Conservation (phyloP, 2,113 vertebrate species). For the Tenebrosternarchus preto region DNA sequence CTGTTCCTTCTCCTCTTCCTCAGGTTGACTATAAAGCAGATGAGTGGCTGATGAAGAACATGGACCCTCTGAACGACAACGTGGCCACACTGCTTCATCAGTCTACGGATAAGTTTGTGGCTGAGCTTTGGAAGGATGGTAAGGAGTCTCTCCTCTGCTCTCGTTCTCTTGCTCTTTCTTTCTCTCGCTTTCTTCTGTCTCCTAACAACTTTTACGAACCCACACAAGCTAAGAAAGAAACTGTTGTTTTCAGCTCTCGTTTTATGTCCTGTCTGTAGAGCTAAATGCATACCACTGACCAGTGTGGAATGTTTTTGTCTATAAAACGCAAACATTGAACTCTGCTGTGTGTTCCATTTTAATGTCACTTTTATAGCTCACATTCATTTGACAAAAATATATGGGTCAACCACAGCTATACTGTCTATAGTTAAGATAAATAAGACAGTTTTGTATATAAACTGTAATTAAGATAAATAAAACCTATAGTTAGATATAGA, state of each 20-base stretch:
- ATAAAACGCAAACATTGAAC: neutral
- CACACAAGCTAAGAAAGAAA: constrained; percentile 34
- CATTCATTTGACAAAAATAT: too few relatives aligned
- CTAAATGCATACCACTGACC: neutral
- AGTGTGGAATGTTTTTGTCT: neutral
- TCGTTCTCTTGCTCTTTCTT: too few relatives aligned
- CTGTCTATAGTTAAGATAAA: too few relatives aligned
- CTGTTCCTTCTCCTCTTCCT: neutral
- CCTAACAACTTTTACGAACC: too few relatives aligned
- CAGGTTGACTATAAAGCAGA: constrained; percentile 99
- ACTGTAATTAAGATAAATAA: too few relatives aligned
- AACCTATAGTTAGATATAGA: too few relatives aligned
- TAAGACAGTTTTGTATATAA: too few relatives aligned
- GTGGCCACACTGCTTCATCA: constrained; percentile 95
- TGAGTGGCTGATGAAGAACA: constrained; percentile 99
- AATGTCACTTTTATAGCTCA: too few relatives aligned
- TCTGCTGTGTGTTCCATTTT: too few relatives aligned
- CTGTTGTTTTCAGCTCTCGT: constrained; percentile 26
- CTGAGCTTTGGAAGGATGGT: constrained; percentile 98
- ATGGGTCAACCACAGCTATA: too few relatives aligned
- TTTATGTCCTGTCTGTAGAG: neutral
- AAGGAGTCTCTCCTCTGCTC: constrained; percentile 49
- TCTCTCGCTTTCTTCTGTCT: neutral
- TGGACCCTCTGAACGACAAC: constrained; percentile 98
- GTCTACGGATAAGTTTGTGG: constrained; percentile 94